Evolutionary conservation across 2,113 vertebrate species (phyloP).

Genomic region (Euleptes europaea): DNA sequence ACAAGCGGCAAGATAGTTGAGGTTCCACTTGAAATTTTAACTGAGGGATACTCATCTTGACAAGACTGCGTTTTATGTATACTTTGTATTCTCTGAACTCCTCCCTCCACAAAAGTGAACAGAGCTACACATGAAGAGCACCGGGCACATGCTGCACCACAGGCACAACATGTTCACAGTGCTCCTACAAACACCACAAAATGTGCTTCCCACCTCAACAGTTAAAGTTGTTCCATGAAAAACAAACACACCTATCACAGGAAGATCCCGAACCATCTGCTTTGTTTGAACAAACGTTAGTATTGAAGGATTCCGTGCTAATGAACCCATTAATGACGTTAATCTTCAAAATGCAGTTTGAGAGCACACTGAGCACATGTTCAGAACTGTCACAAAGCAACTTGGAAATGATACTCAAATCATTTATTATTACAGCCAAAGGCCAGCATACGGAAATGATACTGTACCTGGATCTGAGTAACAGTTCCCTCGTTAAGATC

Average conservation of each 20-base stretch:
- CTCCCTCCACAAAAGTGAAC: not conserved
- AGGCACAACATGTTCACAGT: not conserved
- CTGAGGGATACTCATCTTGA: no score
- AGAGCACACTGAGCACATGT: not conserved
- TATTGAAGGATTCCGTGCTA: not conserved
- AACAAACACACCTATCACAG: not conserved
- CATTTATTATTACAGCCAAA: no score
- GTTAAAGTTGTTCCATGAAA: not conserved
- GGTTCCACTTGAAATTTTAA: no score
- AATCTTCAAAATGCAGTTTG: not conserved
- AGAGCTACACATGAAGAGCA: not conserved
- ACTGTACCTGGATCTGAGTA: slow-evolving; percentile 89
- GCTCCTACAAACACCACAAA: not conserved
- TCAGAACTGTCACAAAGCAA: not conserved
- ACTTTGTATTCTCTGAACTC: not conserved
- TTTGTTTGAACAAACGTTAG: not conserved
- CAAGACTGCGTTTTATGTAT: not conserved
- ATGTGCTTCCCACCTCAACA: not conserved
- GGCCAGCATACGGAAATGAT: no score
- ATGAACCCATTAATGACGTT: not conserved
- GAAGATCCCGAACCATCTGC: not conserved
- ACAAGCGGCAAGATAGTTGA: no score
- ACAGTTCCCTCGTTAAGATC: slow-evolving; percentile 87
- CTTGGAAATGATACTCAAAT: slow-evolving; percentile 33
- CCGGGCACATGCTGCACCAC: not conserved